Conservation (phyloP, 2,113 vertebrate genomes). For the Mobula hypostoma region DNA sequence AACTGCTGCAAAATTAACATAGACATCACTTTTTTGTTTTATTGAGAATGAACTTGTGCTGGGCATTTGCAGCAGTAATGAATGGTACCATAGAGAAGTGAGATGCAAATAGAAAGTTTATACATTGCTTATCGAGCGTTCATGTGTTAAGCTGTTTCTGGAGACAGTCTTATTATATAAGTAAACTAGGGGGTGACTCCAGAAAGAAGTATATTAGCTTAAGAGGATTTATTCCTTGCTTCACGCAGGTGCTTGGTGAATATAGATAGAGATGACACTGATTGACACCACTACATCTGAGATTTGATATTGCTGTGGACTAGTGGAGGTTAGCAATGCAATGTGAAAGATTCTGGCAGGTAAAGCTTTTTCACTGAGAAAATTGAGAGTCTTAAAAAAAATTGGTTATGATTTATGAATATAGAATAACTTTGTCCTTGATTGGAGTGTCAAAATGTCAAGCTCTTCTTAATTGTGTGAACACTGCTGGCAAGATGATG, state of each 20-base stretch:
- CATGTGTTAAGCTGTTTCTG: neutral
- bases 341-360: neutral
- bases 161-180: neutral
- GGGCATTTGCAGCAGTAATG: neutral
- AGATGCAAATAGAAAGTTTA: neutral
- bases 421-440: neutral
- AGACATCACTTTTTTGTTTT: neutral
- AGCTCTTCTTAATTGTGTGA: neutral
- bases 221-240: neutral
- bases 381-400: neutral
- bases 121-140: neutral
- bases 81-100: neutral
- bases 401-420: neutral
- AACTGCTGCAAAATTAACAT: neutral
- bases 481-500: neutral
- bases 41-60: neutral
- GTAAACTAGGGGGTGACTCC: neutral
- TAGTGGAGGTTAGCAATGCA: neutral
- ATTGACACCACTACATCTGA: neutral
- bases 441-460: neutral
- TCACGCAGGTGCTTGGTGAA: neutral
- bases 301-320: neutral
- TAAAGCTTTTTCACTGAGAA: neutral
- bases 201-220: neutral
- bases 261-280: neutral